Base-by-base conservation (phyloP, 2,797 vertebrate genomes). In the Argya squamiceps region DNA sequence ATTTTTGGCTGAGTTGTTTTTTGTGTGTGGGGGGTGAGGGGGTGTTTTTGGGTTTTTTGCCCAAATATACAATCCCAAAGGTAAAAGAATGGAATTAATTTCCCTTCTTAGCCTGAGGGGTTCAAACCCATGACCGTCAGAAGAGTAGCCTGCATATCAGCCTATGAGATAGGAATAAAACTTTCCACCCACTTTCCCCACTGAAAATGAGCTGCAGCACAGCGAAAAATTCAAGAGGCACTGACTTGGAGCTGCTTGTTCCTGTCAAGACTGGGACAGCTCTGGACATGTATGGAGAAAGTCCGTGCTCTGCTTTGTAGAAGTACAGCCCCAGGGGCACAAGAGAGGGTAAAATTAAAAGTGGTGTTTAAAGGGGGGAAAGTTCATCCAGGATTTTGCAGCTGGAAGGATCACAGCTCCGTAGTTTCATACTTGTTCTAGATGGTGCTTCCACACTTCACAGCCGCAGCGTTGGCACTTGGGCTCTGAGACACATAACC, bases 391-490 rank as follows among this genome's bases (percentile, higher is more conserved):
- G 50, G 65, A 73, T 85, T 94, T 90, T 89, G 30, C 50, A 39
- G 82, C 50, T 84, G 55, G 50, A 90, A 85, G 62, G 29, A 84
- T 93, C 43, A 55, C 19, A 68, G 30, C 23, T 36, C 34, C 0
- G 0, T 36, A 44, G 58, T 88, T 89, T 77, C 36, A 10, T 18
- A 26, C 36, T 79, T 65, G 19, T 37, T 74, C 49, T 63, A 52
- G 37, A 30, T 0, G 3, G 12, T 15, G 50, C 60, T 92, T 44
- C 74, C 60, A 49, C 10, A 21, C 4, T 44, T 46, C 60, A 53
- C 34, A 36, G 27, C 24, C 1, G 0, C 7, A 60, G 11, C 0
- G 0, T n/a, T 63, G 53, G n/a, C 24, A 13, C 21, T 29, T 21
- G n/a, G 46, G 17, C 50, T 62, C 75, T 26, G 29, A 77, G 60